Percentiles rank a stretch among this genome's conserved stretches.
Evolutionary conservation across 2,888 invertebrate genomes (phyloP).

Genomic region (Ennomos fuscantarius): DNA sequence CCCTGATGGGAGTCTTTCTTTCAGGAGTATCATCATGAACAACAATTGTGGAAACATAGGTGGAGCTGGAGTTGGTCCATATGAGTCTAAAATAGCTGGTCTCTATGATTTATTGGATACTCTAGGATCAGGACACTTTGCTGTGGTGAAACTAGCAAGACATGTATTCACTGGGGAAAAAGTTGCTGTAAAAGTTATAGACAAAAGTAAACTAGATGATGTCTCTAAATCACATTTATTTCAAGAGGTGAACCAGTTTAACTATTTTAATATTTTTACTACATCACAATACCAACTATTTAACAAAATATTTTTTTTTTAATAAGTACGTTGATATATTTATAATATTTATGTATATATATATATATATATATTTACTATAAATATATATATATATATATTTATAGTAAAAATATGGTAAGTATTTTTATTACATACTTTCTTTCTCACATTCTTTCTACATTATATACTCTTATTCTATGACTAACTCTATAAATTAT

Average conservation of each 20-base stretch:
- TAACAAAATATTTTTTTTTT: too few relatives aligned
- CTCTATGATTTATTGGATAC: constrained; percentile 99
- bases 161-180: constrained; percentile 99
- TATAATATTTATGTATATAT: too few relatives aligned
- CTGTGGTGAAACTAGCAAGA: constrained; percentile 98
- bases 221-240: constrained; percentile 98
- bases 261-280: not conserved
- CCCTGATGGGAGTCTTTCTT: constrained; percentile 12
- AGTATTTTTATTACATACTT: too few relatives aligned
- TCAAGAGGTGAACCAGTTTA: constrained; percentile 90
- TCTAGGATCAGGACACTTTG: constrained; percentile 99
- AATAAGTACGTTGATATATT: too few relatives aligned
- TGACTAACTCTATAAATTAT: too few relatives aligned
- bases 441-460: too few relatives aligned
- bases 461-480: too few relatives aligned
- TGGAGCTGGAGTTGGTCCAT: constrained; percentile 78
- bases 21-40: constrained; percentile 56
- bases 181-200: constrained; percentile 99
- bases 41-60: constrained; percentile 72
- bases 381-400: too few relatives aligned
- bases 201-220: constrained; percentile 98
- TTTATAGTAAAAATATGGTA: too few relatives aligned
- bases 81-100: constrained; percentile 96
- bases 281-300: too few relatives aligned
- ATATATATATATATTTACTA: too few relatives aligned